phyloP scores from a whole-genome alignment of 2,113 vertebrate genomes.

The Salvelinus alpinus region DNA sequence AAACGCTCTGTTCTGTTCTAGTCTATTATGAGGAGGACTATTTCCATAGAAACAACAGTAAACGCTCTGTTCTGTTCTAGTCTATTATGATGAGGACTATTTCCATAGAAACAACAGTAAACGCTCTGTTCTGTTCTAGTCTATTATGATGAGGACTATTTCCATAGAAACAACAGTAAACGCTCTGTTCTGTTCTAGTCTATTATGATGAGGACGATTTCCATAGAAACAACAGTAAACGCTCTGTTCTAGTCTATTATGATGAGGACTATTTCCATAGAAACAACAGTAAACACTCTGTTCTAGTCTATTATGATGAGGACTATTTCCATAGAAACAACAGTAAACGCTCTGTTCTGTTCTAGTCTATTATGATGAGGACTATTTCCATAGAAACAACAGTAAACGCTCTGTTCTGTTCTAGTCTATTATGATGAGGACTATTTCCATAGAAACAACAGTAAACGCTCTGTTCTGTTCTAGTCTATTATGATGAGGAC shows the following conservation, averaged over 20 bases:
- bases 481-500: constrained; percentile 69
- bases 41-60: too few species aligned
- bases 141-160: too few species aligned
- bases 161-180: too few species aligned
- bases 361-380: constrained; percentile 67
- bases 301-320: constrained; percentile 66
- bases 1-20: too few species aligned
- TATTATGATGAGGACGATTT: constrained; percentile 30
- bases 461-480: constrained; percentile 22
- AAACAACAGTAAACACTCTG: constrained; percentile 61
- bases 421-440: constrained; percentile 68
- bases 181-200: too few species aligned
- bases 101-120: too few species aligned
- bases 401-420: constrained; percentile 27
- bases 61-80: too few species aligned
- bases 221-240: constrained; percentile 65
- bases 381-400: constrained; percentile 73
- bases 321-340: constrained; percentile 73
- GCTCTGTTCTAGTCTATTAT: constrained; percentile 49
- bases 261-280: constrained; percentile 73
- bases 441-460: constrained; percentile 72
- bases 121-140: too few species aligned
- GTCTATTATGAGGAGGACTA: too few species aligned
- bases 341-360: constrained; percentile 31
- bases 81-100: too few species aligned